Evolutionary conservation across 1,140 invertebrate species (phyloP).

Genomic region (Diorhabda sublineata): DNA sequence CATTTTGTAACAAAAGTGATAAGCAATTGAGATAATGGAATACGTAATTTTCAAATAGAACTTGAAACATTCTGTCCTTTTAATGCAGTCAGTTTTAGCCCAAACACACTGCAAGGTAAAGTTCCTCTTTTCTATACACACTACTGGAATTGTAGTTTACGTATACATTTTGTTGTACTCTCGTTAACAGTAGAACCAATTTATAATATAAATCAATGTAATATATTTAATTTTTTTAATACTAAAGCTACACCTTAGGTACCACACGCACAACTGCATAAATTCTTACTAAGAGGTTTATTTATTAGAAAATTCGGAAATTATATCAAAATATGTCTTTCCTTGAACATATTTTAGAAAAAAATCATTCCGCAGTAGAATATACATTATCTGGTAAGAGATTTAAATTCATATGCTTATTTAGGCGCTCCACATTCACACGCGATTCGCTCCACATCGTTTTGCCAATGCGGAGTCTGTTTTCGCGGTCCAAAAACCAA

Average conservation of each 20-base stretch:
- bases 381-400: too few relatives aligned
- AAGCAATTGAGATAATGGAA: too few relatives aligned
- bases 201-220: conserved; percentile 3
- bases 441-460: too few relatives aligned
- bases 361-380: too few relatives aligned
- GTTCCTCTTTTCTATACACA: conserved; percentile 28
- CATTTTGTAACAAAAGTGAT: too few relatives aligned
- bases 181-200: conserved; percentile 31
- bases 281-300: conserved; percentile 41
- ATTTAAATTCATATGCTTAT: too few relatives aligned
- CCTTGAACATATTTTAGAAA: too few relatives aligned
- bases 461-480: too few relatives aligned
- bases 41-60: background rate
- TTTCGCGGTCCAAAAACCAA: too few relatives aligned
- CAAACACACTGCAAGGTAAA: conserved; percentile 43
- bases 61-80: background rate
- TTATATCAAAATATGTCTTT: too few relatives aligned
- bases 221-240: background rate
- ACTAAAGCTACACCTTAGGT: conserved; percentile 32
- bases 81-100: conserved; percentile 23
- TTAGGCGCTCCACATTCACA: too few relatives aligned
- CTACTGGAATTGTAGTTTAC: conserved; percentile 36
- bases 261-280: conserved; percentile 37
- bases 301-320: background rate
- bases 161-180: conserved; percentile 49